Evolutionary conservation across 2,888 invertebrate genomes (phyloP), one percentile per base, ranked within the genome.

Genomic region (Drosophila ochracea): DNA sequence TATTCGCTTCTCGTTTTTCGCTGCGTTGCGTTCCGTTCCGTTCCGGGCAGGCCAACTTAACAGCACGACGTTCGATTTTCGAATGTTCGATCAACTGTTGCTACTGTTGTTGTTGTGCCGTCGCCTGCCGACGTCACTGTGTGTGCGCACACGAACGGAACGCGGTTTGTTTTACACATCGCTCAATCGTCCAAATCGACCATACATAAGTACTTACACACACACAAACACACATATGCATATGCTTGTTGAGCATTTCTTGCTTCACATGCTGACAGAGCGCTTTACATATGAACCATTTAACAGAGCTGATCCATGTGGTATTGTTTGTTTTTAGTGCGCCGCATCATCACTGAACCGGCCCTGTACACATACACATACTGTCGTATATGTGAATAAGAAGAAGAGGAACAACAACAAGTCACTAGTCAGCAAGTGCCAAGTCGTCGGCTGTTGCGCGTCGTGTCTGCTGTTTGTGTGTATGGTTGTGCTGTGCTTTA

Each of bases 61-160:
- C 87, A 81, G 87, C 82, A 76, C 84, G 75, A 84, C 79, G 80
- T 81, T 85, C 78, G 85, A 89, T 89, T 84, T 81, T 81, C 79
- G 78, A 88, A 79, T 89, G 83, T 78, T 75, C 76, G 72, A 82
- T 82, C 82, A 82, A 82, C 81, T 81, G 81, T 80, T 83, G 75
- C 78, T 78, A 72, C 68, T 78, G 76, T 79, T 78, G 79, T 78
- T 82, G 78, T 80, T 83, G 47, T 83, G 47, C 47, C 16, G 81
- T 75, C 47, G 77, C 52, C 72, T 13, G 73, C 52, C 81, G 67
- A 79, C 82, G 74, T 69, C 84, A 79, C 63, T 60, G 82, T 82
- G 69, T 79, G 63, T 76, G 68, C 37, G 73, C 76, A 72, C 70
- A 47, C 25, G 47, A 28, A 47, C 47, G 47, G 72, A 72, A 72